These are phyloP conservation scores for Triops cancriformis DNA, from an alignment of 1,140 invertebrate genomes.

Conservation along the genomic window DNA sequence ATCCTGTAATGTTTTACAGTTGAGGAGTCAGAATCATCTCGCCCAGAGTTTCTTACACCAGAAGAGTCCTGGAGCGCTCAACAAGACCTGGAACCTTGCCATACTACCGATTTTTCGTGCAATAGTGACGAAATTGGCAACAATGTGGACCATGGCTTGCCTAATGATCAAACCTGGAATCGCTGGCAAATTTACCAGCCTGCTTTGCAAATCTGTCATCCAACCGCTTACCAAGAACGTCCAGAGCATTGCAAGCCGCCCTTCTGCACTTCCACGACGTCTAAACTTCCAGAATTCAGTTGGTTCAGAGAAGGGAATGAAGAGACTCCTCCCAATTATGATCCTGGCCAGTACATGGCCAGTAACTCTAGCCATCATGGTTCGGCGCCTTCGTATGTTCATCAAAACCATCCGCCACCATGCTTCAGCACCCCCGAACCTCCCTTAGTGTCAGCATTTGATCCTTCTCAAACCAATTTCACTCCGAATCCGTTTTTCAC, in stretches of 20 bases:
- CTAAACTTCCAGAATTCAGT: not conserved
- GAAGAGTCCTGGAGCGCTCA: not conserved
- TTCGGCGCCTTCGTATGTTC: not conserved
- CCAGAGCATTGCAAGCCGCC: not conserved
- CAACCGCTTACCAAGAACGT: not conserved
- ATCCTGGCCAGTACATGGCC: not conserved
- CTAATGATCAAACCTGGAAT: not conserved
- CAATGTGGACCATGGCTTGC: not conserved
- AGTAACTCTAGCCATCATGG: not conserved
- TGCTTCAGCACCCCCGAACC: not conserved
- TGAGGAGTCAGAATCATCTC: not conserved
- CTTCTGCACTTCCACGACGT: not conserved
- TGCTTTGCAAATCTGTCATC: not conserved
- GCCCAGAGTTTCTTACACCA: not conserved
- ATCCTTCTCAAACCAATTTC: not conserved
- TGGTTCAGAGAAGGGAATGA: not conserved
- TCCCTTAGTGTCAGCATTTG: not conserved
- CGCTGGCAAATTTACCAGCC: not conserved
- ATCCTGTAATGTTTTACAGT: not conserved
- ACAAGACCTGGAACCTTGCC: not conserved
- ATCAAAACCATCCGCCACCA: not conserved
- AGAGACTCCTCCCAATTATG: not conserved
- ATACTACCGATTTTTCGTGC: not conserved
- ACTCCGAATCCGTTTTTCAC: not conserved
- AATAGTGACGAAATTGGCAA: not conserved